Conservation (phyloP, 2,888 invertebrate genomes). For the Resseliella maxima region DNA sequence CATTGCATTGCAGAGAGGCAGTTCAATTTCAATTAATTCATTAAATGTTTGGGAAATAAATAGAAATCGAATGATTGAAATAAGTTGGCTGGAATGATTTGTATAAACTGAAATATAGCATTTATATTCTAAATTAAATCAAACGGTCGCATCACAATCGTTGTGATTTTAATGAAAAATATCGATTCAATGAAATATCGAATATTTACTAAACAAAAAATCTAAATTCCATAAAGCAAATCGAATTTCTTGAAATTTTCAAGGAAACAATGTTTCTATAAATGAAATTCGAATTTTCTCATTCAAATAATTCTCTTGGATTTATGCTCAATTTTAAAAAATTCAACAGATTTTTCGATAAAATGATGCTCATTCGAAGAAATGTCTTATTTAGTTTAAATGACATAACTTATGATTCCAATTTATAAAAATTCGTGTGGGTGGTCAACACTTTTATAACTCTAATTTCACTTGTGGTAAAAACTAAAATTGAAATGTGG, state of each 20-base stretch:
- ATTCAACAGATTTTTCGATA: not conserved
- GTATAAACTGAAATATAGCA: not conserved
- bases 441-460: constrained; percentile 10
- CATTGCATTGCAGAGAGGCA: constrained; percentile 4
- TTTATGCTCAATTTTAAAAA: not conserved
- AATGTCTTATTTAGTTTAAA: constrained; percentile 44
- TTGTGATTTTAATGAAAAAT: too few relatives aligned
- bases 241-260: too few relatives aligned
- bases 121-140: too few relatives aligned
- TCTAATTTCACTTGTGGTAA: not conserved
- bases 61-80: not conserved
- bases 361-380: not conserved
- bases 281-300: too few relatives aligned
- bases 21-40: constrained; percentile 26
- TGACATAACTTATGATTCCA: constrained; percentile 10
- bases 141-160: too few relatives aligned
- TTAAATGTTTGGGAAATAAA: not conserved
- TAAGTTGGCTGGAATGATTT: not conserved
- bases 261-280: too few relatives aligned
- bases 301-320: too few relatives aligned
- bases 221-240: too few relatives aligned
- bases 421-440: constrained; percentile 19
- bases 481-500: not conserved
- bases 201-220: too few relatives aligned
- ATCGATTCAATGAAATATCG: too few relatives aligned